Conservation (phyloP, 1,140 invertebrate species). For the Arctopsyche grandis region DNA sequence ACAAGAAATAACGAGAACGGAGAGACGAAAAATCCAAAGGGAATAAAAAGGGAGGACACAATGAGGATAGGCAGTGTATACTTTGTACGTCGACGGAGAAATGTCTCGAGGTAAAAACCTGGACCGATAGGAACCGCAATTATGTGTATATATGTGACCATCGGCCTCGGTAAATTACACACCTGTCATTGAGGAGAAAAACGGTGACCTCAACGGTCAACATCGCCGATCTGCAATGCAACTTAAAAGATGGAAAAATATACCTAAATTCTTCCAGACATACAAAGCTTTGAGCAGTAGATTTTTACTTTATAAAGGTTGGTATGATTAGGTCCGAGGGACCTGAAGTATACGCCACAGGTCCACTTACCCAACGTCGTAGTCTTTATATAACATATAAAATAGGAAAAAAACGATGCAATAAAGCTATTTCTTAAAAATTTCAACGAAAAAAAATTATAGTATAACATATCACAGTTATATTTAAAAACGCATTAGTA, state of each 20-base stretch:
- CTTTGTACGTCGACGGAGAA: conserved; percentile 32
- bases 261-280: too few relatives aligned
- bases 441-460: conserved; percentile 47
- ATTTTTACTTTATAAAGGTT: too few relatives aligned
- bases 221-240: background rate
- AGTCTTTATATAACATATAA: conserved; percentile 1
- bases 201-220: conserved; percentile 9
- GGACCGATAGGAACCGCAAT: conserved; percentile 35
- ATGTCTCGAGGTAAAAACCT: conserved; percentile 26
- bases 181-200: conserved; percentile 21
- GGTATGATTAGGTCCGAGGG: background rate
- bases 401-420: conserved; percentile 27
- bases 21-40: background rate
- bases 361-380: background rate
- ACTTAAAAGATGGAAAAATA: too few relatives aligned
- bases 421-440: conserved; percentile 51
- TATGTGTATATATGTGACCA: conserved; percentile 35
- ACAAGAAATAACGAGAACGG: background rate
- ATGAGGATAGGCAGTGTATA: background rate
- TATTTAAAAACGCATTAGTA: conserved; percentile 55
- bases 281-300: too few relatives aligned
- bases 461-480: conserved; percentile 53
- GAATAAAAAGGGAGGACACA: background rate
- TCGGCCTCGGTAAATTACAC: conserved; percentile 39
- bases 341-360: background rate